These are phyloP conservation scores for Drosophila gunungcola DNA, from an alignment of 1,140 invertebrate genomes.

Conservation along the genomic window DNA sequence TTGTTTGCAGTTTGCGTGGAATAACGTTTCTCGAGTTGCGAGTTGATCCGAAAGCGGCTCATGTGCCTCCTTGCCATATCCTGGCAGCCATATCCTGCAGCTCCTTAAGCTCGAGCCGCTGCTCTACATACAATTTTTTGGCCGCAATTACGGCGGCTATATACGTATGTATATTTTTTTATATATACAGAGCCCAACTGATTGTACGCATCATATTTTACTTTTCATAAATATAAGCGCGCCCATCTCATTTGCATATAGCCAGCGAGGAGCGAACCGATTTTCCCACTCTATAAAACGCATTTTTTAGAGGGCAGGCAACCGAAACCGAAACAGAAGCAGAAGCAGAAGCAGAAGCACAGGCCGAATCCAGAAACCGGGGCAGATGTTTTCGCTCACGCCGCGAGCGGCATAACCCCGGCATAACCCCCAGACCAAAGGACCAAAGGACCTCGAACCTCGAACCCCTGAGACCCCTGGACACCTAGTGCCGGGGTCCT, in stretches of 20 bases:
- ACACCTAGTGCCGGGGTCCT: constrained; percentile 7
- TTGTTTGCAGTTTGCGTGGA: constrained; percentile 69
- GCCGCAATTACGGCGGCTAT: constrained; percentile 62
- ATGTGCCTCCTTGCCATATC: constrained; percentile 44
- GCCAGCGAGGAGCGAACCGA: constrained; percentile 11
- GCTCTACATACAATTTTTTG: constrained; percentile 53
- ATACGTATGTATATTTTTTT: constrained; percentile 7
- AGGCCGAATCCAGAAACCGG: constrained; percentile 15
- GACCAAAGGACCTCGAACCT: neutral
- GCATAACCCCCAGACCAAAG: neutral
- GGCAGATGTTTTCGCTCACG: constrained; percentile 71
- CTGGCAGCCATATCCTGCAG: constrained; percentile 1
- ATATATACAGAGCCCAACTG: constrained; percentile 18
- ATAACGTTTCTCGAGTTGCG: constrained; percentile 44
- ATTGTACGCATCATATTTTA: constrained; percentile 72
- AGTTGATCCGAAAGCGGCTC: constrained; percentile 70
- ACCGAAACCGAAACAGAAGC: constrained; percentile 14
- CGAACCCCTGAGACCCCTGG: neutral
- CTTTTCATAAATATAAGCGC: constrained; percentile 72
- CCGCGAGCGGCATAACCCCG: constrained; percentile 25
- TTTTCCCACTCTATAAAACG: constrained; percentile 25
- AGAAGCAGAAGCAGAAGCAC: neutral
- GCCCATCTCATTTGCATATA: constrained; percentile 78
- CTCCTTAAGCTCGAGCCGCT: constrained; percentile 16
- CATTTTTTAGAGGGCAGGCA: constrained; percentile 43